Conservation (phyloP, 1,140 invertebrate species). For the Caenorhabditis brenneri region DNA sequence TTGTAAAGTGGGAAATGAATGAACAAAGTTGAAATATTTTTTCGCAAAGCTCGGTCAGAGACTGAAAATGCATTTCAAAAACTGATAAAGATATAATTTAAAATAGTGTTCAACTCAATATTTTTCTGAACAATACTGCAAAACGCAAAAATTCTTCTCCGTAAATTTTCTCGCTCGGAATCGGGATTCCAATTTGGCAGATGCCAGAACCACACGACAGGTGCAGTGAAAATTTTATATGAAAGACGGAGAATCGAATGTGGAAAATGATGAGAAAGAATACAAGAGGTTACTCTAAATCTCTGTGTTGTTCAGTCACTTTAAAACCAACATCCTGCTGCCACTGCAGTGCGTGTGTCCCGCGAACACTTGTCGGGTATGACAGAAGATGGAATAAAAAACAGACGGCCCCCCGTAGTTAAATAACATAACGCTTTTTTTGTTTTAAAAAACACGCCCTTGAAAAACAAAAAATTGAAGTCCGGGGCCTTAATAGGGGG, state of each 20-base stretch:
- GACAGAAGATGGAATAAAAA: conserved; percentile 26
- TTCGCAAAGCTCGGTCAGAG: too few species aligned
- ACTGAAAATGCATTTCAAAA: too few species aligned
- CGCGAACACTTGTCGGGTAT: neutral
- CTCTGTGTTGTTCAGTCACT: neutral
- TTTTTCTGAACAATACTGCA: too few species aligned
- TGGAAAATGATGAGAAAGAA: neutral
- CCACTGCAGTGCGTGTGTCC: neutral
- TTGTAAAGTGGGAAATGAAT: neutral
- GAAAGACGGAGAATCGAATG: neutral
- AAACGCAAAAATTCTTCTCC: neutral
- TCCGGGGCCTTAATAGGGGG: too few species aligned
- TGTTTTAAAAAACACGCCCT: neutral
- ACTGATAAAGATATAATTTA: too few species aligned
- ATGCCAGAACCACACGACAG: neutral
- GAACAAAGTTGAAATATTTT: neutral
- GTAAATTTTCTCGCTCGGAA: too few species aligned
- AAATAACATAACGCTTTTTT: neutral
- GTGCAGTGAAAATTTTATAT: neutral
- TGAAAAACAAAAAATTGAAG: too few species aligned
- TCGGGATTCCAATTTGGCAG: neutral
- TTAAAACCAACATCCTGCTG: conserved; percentile 3
- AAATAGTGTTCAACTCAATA: too few species aligned
- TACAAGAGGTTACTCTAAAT: neutral
- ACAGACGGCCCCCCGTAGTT: neutral